Conservation (phyloP, 2,797 vertebrate genomes). For the Enteromius argenteus region DNA sequence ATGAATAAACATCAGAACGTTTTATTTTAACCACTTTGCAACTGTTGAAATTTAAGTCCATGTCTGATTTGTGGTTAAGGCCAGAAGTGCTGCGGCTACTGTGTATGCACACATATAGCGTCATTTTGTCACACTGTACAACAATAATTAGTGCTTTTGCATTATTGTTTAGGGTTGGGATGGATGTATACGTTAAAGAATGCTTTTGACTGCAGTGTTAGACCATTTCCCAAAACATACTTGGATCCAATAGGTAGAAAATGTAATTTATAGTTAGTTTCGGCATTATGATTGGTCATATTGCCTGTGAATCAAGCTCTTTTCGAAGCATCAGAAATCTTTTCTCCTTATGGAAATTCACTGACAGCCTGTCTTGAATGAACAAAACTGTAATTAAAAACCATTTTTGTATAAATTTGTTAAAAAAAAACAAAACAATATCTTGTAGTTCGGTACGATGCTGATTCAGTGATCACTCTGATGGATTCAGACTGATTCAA, state of each 20-base stretch:
- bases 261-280: too few relatives aligned
- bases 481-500: not conserved
- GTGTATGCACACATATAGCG: not conserved
- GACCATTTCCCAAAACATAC: too few relatives aligned
- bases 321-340: not conserved
- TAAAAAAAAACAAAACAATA: too few relatives aligned
- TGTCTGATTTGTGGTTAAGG: too few relatives aligned
- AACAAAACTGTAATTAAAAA: not conserved
- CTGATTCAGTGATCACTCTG: not conserved
- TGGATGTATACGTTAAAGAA: too few relatives aligned
- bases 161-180: not conserved
- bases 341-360: not conserved
- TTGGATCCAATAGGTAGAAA: too few relatives aligned
- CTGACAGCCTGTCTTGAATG: not conserved
- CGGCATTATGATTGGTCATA: not conserved
- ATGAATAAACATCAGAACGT: too few relatives aligned
- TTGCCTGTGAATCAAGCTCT: not conserved
- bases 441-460: too few relatives aligned
- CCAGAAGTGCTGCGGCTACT: not conserved
- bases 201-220: too few relatives aligned
- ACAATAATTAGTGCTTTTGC: not conserved
- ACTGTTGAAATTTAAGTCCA: too few relatives aligned
- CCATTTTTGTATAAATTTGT: not conserved
- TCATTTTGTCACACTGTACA: not conserved
- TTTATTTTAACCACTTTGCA: too few relatives aligned